A percentile compares a stretch with the other conserved stretches of the same genome.
Conservation (phyloP, 1,140 invertebrate species). For the Drosophila funebris region DNA sequence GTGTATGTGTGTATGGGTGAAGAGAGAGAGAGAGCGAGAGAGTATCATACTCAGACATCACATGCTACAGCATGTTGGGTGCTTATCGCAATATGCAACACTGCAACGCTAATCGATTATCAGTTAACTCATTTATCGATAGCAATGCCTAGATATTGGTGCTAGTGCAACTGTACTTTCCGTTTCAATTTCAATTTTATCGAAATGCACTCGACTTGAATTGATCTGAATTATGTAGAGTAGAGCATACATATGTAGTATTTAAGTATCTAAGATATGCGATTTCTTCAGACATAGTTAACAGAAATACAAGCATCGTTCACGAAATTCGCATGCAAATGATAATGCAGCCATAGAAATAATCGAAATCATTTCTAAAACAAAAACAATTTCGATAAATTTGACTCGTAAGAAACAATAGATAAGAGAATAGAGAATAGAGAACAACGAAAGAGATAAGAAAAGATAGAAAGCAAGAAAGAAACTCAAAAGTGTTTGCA, state of each 20-base stretch:
- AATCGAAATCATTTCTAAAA: slow-evolving; percentile 42
- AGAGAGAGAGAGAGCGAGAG: not conserved
- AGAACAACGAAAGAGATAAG: slow-evolving; percentile 4
- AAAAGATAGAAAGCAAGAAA: slow-evolving; percentile 6
- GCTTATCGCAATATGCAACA: not conserved
- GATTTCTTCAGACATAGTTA: slow-evolving; percentile 9
- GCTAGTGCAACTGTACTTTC: slow-evolving; percentile 24
- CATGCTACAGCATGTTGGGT: slow-evolving; percentile 27
- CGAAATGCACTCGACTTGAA: not conserved
- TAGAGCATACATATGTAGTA: slow-evolving; percentile 2
- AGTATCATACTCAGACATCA: not conserved
- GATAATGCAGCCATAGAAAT: slow-evolving; percentile 65
- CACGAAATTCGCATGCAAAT: slow-evolving; percentile 68
- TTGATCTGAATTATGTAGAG: not conserved
- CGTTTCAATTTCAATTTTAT: not conserved
- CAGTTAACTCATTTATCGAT: slow-evolving; percentile 2
- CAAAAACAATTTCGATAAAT: slow-evolving; percentile 51
- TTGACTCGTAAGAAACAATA: slow-evolving; percentile 4
- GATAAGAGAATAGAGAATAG: not conserved
- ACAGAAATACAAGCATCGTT: slow-evolving; percentile 40
- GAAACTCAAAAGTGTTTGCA: slow-evolving; percentile 21
- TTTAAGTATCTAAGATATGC: slow-evolving; percentile 14
- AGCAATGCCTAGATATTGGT: slow-evolving; percentile 24
- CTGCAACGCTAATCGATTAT: slow-evolving; percentile 3
- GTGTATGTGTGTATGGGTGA: not conserved